Evolutionary conservation across 2,113 vertebrate species (phyloP), one percentile per base, ranked within the genome.

Genomic region (Excalfactoria chinensis): DNA sequence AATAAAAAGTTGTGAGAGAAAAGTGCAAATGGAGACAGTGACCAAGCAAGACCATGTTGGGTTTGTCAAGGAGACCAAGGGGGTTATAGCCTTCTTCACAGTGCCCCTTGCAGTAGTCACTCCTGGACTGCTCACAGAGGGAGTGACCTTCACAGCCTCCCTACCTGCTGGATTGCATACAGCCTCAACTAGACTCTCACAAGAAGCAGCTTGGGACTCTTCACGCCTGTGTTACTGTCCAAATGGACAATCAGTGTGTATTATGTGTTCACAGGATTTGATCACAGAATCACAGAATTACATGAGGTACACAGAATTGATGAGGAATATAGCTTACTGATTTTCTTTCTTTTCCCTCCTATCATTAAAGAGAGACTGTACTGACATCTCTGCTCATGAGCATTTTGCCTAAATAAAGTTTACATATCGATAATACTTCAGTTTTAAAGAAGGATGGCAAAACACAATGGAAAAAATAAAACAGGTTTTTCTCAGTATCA

Each of bases 331-430:
- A 0, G 0, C 12, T 51, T 53, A 9, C 11, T 80, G 64, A 32
- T 90, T 76, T 73, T 40, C 44, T 69, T 37, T 35, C 19, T 55
- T 56, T 37, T 15, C 9, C 5, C 34, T 72, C n/a, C 9, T 48
- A 25, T 86, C 37, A 79, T 67, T 62, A 58, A 59, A 83, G 64
- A 35, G 17, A 91, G 6, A 3, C 40, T 67, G 41, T 28, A 53
- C 40, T 60, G 35, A 71, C 10, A 26, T 44, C 7, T 9, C 6
- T 71, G 26, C 20, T 55, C 34, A 25, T 62, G 86, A 67, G 30
- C 78, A 12, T 41, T 81, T 71, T 78, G 85, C 58, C 62, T 86
- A 81, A 84, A 75, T 28, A 68, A 81, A 83, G 60, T 74, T 79
- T 51, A 77, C 67, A 43, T 80, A 81, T 34, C 88, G 80, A 37